A percentile compares a stretch with the other conserved stretches of the same genome.
Evolutionary conservation across 1,140 invertebrate species (phyloP).

Genomic region (Drosophila mojavensis): DNA sequence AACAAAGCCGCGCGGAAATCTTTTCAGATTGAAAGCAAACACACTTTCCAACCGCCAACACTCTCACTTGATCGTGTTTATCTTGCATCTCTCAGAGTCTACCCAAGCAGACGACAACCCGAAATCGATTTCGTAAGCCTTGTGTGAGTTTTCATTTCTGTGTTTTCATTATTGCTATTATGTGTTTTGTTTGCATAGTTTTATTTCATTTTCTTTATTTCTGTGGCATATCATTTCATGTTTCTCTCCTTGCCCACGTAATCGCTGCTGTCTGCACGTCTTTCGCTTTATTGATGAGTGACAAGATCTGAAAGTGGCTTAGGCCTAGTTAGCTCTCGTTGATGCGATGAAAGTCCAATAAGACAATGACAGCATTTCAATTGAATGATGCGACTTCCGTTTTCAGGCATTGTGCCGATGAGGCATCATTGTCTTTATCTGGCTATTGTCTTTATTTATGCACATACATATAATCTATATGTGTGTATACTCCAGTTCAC

Average conservation of each 20-base stretch:
- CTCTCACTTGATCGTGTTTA: conserved; percentile 72
- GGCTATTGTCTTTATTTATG: too few relatives aligned
- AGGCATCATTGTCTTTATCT: too few relatives aligned
- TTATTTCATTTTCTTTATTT: conserved; percentile 16
- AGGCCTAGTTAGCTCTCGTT: conserved; percentile 27
- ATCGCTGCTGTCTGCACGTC: conserved; percentile 41
- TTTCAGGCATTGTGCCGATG: not conserved
- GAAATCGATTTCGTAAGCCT: conserved; percentile 55
- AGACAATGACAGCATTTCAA: conserved; percentile 28
- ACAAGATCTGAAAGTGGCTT: conserved; percentile 43
- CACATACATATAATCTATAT: too few relatives aligned
- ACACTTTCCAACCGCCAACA: conserved; percentile 57
- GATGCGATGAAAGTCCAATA: conserved; percentile 40
- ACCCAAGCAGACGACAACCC: conserved; percentile 46
- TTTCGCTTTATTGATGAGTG: conserved; percentile 26
- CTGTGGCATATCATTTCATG: conserved; percentile 21
- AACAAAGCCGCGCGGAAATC: conserved; percentile 20
- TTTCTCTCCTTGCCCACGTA: conserved; percentile 63
- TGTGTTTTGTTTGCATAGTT: not conserved
- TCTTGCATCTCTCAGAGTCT: conserved; percentile 68
- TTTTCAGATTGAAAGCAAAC: conserved; percentile 17
- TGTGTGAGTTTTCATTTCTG: conserved; percentile 41
- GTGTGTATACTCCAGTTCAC: too few relatives aligned
- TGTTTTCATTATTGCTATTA: conserved; percentile 23
- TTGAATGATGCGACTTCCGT: conserved; percentile 38